Evolutionary conservation across 2,888 invertebrate genomes (phyloP).

Genomic region (Tetranychus truncatus): DNA sequence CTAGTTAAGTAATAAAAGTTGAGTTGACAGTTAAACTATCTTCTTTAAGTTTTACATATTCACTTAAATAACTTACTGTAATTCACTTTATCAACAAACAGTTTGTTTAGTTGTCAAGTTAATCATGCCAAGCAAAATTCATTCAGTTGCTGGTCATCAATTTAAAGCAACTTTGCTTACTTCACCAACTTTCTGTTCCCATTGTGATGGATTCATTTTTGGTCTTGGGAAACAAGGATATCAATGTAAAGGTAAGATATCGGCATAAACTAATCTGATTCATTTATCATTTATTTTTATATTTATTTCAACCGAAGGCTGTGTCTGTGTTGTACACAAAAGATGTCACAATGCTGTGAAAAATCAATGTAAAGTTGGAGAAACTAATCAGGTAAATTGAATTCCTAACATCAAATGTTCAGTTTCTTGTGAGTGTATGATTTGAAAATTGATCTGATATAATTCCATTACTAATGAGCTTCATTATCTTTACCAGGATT

Average conservation of each 20-base stretch:
- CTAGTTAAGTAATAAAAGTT: too few relatives aligned
- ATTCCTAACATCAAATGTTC: too few relatives aligned
- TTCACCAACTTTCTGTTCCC: neutral
- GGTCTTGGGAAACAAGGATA: slow-evolving; percentile 8
- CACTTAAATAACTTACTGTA: too few relatives aligned
- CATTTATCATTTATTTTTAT: too few relatives aligned
- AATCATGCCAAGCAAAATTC: neutral
- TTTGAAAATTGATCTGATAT: too few relatives aligned
- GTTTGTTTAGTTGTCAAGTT: too few relatives aligned
- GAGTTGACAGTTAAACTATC: too few relatives aligned
- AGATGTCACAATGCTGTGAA: neutral
- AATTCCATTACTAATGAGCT: neutral
- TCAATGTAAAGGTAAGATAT: slow-evolving; percentile 13
- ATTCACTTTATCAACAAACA: too few relatives aligned
- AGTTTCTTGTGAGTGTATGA: too few relatives aligned
- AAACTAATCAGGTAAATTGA: too few relatives aligned
- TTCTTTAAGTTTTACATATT: too few relatives aligned
- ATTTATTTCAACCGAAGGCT: neutral
- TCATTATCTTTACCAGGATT: neutral
- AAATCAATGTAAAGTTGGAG: neutral
- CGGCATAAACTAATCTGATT: too few relatives aligned
- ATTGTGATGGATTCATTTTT: slow-evolving; percentile 12
- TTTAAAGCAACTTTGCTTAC: neutral
- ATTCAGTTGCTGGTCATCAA: neutral
- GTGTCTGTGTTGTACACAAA: neutral